These are phyloP conservation scores for Diplazon laetatorius DNA, from an alignment of 2,888 invertebrate genomes.

Conservation along the genomic window DNA sequence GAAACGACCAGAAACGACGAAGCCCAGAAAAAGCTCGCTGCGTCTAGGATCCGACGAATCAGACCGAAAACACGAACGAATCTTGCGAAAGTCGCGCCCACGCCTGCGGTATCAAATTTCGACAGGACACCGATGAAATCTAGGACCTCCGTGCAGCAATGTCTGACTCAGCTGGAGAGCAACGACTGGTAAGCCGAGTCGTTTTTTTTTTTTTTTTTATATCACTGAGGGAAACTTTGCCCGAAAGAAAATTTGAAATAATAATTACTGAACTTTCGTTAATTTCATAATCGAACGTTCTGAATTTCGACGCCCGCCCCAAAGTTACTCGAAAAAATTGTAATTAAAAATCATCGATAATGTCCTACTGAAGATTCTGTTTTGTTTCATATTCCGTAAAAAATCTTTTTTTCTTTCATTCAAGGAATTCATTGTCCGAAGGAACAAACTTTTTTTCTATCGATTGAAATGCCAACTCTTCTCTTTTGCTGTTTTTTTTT, in stretches of 20 bases:
- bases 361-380: too few relatives aligned
- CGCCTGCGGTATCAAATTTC: conserved; percentile 71
- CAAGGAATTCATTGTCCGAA: neutral
- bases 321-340: too few relatives aligned
- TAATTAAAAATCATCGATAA: too few relatives aligned
- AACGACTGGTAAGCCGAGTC: conserved; percentile 85
- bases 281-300: too few relatives aligned
- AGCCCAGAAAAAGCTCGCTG: conserved; percentile 57
- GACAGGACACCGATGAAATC: conserved; percentile 85
- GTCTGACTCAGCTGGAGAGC: conserved; percentile 87
- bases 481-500: neutral
- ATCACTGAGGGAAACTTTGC: neutral
- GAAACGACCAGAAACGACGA: conserved; percentile 59
- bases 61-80: conserved; percentile 65
- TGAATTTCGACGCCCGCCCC: too few relatives aligned
- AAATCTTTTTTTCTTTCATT: neutral
- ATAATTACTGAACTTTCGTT: too few relatives aligned
- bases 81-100: conserved; percentile 66
- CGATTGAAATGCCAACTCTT: neutral
- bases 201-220: neutral
- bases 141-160: conserved; percentile 86
- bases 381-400: too few relatives aligned
- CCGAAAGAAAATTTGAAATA: too few relatives aligned
- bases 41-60: conserved; percentile 72
- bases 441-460: neutral